Evolutionary conservation across 2,888 invertebrate species (phyloP), one percentile per base, ranked within the genome.

Genomic region (Melinaea menophilus): DNA sequence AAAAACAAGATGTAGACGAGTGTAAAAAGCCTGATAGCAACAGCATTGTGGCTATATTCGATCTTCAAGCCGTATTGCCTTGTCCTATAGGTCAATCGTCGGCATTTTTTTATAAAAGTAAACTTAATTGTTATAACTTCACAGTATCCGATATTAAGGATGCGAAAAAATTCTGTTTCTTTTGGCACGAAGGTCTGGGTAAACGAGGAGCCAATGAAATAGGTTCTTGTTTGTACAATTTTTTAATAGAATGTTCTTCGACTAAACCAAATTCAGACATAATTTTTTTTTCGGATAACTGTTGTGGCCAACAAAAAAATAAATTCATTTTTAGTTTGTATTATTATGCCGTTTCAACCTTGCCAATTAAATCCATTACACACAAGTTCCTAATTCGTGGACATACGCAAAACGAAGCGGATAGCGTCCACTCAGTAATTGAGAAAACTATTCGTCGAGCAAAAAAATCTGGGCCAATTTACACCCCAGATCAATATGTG

Each of bases 321-420:
- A 59, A 60, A 48, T 62, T 62, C 47, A 41, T 65, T n/a, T 59
- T 66, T 34, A 59, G 55, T 1, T 64, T 66, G 65, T 68, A 69
- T 41, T 58, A 61, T 41, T 69, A 63, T 46, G 67, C 66, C 31
- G 54, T 61, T 59, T 63, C 9, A 31, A 57, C 47, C 41, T 65
- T 72, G 51, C 51, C 61, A 12, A 65, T 68, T 33, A 67, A 70
- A 45, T 69, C 69, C 7, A 66, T 72, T 4, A 59, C 58, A 58
- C 73, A 73, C 56, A 73, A 73, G 45, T 73, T 70, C 57, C 56
- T 71, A 33, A 63, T 71, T 13, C 63, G 66, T 3, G 69, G 71
- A 0, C 69, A 70, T 54, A 69, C 68, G 11, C 66, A 69, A 48
- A 69, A 69, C 31, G 70, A 70, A 58, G 67, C 63, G 31, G 71